A percentile compares a stretch with the other conserved stretches of the same genome.
Evolutionary conservation across 37 sponge, comb jelly and placozoan genomes (phyloP).

Genomic region (Spongilla lacustris): DNA sequence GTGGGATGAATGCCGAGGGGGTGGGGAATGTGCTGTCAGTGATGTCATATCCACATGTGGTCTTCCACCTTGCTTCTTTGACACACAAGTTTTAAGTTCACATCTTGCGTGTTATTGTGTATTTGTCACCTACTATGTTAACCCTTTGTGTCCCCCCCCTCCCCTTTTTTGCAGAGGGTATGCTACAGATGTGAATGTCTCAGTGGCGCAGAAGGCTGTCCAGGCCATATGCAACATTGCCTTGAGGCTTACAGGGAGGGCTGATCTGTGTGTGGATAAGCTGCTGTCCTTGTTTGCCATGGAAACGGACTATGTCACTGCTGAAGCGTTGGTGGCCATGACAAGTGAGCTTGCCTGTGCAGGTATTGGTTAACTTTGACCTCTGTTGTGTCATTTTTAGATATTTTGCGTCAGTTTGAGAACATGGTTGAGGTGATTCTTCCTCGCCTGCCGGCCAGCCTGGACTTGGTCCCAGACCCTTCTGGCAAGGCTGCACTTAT

Average conservation of each 20-base stretch:
- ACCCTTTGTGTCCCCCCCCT: no score
- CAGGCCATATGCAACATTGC: constrained; percentile 84
- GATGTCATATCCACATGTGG: no score
- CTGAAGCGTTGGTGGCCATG: constrained; percentile 74
- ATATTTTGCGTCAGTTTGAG: constrained; percentile 87
- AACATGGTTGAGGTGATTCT: constrained; percentile 77
- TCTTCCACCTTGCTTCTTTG: no score
- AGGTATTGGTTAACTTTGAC: background rate
- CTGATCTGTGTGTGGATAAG: constrained; percentile 79
- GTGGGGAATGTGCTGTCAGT: no score
- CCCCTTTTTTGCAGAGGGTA: constrained; percentile 66
- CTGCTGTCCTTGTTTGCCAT: constrained; percentile 79
- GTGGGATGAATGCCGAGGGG: no score
- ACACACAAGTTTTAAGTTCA: no score
- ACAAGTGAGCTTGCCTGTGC: constrained; percentile 61
- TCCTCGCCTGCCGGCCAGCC: constrained; percentile 63
- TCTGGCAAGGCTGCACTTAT: constrained; percentile 86
- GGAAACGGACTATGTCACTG: constrained; percentile 82
- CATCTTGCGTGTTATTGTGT: no score
- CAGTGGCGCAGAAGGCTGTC: constrained; percentile 75
- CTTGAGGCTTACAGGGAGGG: constrained; percentile 49
- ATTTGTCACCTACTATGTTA: no score
- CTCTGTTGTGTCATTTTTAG: constrained; percentile 6
- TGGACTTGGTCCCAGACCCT: constrained; percentile 42
- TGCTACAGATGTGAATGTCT: constrained; percentile 85